Conservation (phyloP, 2,888 invertebrate species). For the Cremastobaeus sp. region DNA sequence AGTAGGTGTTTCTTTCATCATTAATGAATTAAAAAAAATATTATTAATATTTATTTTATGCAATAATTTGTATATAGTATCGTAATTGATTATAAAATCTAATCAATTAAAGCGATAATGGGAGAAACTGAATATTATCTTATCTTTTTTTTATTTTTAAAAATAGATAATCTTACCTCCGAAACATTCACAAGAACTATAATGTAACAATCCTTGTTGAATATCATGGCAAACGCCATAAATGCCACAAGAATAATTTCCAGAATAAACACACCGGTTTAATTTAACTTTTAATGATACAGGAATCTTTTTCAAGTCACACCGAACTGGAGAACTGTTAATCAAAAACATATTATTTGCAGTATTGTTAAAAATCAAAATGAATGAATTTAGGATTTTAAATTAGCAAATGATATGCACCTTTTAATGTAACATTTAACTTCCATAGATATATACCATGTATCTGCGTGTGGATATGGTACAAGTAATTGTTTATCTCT, state of each 20-base stretch:
- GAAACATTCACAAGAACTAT: slow-evolving; percentile 78
- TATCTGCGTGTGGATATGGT: slow-evolving; percentile 79
- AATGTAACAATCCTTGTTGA: slow-evolving; percentile 78
- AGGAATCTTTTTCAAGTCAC: slow-evolving; percentile 76
- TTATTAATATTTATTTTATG: too few relatives aligned
- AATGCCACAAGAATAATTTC: slow-evolving; percentile 76
- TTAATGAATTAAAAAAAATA: too few relatives aligned
- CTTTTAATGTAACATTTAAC: slow-evolving; percentile 74
- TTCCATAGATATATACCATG: slow-evolving; percentile 78
- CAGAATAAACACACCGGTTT: slow-evolving; percentile 77
- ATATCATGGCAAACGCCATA: slow-evolving; percentile 79
- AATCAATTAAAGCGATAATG: too few relatives aligned
- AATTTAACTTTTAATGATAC: slow-evolving; percentile 78
- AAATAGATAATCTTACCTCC: slow-evolving; percentile 77
- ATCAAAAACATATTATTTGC: not conserved
- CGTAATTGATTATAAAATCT: too few relatives aligned
- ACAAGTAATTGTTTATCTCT: slow-evolving; percentile 71
- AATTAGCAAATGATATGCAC: too few relatives aligned
- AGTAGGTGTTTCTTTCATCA: too few relatives aligned
- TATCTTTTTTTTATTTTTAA: too few relatives aligned
- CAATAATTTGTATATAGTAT: too few relatives aligned
- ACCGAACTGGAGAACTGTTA: slow-evolving; percentile 71
- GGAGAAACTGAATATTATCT: too few relatives aligned
- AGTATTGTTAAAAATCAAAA: not conserved
- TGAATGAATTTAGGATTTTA: not conserved